Conservation (phyloP, 1,140 invertebrate species). For the Sogatella furcifera region DNA sequence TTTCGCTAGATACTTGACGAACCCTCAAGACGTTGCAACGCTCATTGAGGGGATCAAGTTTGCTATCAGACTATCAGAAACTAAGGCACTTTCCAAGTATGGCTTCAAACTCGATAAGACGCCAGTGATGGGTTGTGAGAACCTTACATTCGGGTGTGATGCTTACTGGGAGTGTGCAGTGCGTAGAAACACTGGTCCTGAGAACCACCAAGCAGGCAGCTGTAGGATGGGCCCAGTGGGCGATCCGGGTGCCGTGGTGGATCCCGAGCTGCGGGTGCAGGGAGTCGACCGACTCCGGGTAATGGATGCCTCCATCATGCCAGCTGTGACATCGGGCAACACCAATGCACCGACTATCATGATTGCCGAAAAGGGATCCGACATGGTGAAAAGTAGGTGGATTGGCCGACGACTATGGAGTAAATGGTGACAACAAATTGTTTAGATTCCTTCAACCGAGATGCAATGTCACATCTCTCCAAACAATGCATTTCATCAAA, state of each 20-base stretch:
- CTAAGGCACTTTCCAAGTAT: slow-evolving; percentile 50
- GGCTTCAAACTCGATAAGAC: slow-evolving; percentile 60
- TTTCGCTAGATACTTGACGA: slow-evolving; percentile 69
- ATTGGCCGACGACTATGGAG: slow-evolving; percentile 27
- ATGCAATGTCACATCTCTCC: no score
- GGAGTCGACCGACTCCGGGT: slow-evolving; percentile 58
- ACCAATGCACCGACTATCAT: slow-evolving; percentile 73
- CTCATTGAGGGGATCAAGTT: slow-evolving; percentile 68
- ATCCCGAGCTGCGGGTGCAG: slow-evolving; percentile 52
- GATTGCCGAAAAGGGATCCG: slow-evolving; percentile 71
- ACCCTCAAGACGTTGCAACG: slow-evolving; percentile 59
- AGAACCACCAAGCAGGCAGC: slow-evolving; percentile 76
- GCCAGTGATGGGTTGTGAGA: slow-evolving; percentile 57
- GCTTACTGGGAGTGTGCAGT: slow-evolving; percentile 73
- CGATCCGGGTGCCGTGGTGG: slow-evolving; percentile 58
- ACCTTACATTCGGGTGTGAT: slow-evolving; percentile 58
- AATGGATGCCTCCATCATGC: slow-evolving; percentile 72
- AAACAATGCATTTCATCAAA: no score
- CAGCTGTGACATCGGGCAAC: slow-evolving; percentile 59
- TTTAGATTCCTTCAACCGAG: no score
- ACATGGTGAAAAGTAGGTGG: slow-evolving; percentile 64
- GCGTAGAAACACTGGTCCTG: slow-evolving; percentile 58
- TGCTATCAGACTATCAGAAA: slow-evolving; percentile 52
- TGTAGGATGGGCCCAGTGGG: slow-evolving; percentile 64
- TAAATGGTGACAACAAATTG: slow-evolving; percentile 20